Conservation (phyloP, 2,797 vertebrate species). For the Uromys caudimaculatus region DNA sequence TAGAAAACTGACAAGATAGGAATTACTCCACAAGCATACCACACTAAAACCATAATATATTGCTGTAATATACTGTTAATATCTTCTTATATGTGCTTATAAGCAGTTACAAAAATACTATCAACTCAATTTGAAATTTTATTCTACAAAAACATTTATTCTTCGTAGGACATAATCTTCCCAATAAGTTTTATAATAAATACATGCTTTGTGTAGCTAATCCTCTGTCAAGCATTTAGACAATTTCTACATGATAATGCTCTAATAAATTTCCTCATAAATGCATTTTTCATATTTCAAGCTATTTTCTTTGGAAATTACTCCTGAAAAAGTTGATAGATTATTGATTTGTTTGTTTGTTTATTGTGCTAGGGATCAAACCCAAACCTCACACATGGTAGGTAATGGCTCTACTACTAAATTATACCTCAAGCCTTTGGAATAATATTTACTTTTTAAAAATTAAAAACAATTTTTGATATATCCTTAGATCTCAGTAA, state of each 20-base stretch:
- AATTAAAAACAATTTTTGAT: conserved; percentile 17
- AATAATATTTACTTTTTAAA: not conserved
- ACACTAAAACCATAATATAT: not conserved
- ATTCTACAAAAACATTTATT: conserved; percentile 19
- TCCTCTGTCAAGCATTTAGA: not conserved
- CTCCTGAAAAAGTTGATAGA: conserved; percentile 6
- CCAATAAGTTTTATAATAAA: conserved; percentile 21
- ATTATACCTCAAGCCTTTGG: not conserved
- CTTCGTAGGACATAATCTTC: not conserved
- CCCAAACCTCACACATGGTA: not conserved
- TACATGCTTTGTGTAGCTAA: conserved; percentile 29
- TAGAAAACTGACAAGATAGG: conserved; percentile 37
- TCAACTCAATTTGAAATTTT: conserved; percentile 48
- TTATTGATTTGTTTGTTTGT: not conserved
- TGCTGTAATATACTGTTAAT: conserved; percentile 25
- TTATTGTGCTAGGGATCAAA: not conserved
- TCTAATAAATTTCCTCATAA: conserved; percentile 25
- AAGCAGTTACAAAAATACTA: conserved; percentile 43
- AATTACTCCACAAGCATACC: not conserved
- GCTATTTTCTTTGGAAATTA: conserved; percentile 34
- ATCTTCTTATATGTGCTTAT: conserved; percentile 3
- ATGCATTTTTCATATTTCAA: conserved; percentile 45
- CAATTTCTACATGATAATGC: conserved; percentile 36
- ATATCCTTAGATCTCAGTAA: conserved; percentile 48
- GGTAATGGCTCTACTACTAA: not conserved